Conservation (phyloP, 2,888 invertebrate genomes). For the Agonopterix arenella region DNA sequence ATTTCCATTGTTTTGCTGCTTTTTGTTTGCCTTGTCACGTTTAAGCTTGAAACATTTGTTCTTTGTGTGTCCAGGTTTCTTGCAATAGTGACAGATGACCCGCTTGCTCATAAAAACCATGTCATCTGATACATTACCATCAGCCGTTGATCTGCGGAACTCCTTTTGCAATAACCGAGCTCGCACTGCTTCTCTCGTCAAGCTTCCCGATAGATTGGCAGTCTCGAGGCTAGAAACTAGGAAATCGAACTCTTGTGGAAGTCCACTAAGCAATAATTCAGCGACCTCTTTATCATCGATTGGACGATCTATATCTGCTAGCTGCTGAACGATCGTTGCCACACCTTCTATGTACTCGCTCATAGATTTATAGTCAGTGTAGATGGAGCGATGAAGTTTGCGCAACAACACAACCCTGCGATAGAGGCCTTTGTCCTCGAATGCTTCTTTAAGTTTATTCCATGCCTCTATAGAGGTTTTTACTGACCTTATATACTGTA, state of each 20-base stretch:
- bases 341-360: neutral
- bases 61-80: neutral
- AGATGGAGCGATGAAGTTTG: neutral
- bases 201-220: neutral
- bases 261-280: slow-evolving; percentile 1
- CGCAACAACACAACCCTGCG: neutral
- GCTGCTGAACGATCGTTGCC: neutral
- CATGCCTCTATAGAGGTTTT: neutral
- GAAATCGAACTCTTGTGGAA: slow-evolving; percentile 2
- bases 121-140: neutral
- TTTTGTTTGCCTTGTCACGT: too few species aligned
- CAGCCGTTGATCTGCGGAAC: neutral
- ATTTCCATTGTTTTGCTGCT: neutral
- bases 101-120: neutral
- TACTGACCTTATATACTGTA: too few species aligned
- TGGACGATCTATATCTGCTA: neutral
- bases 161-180: neutral
- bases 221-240: slow-evolving; percentile 1
- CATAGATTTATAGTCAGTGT: neutral
- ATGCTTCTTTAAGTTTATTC: neutral
- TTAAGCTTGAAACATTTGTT: neutral
- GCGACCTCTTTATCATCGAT: slow-evolving; percentile 1
- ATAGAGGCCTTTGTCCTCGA: neutral
- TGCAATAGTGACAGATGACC: neutral
- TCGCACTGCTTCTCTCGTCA: neutral